Evolutionary conservation across 2,888 invertebrate species (phyloP).

Genomic region (Clistopyga incitator): DNA sequence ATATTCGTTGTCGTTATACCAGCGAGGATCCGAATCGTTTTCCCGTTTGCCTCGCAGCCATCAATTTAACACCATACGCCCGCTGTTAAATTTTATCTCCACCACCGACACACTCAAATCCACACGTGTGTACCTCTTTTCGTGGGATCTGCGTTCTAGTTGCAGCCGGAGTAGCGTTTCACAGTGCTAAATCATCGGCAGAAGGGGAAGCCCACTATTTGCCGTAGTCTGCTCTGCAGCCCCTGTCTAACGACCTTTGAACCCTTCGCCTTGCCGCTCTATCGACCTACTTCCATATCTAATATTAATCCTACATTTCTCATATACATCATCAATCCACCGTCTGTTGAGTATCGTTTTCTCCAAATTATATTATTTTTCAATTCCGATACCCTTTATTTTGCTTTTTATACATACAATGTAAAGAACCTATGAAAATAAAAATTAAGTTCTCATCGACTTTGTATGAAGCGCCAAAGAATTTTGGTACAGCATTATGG

Average conservation of each 20-base stretch:
- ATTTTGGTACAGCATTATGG: no score
- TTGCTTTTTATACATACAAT: no score
- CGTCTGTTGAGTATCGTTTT: no score
- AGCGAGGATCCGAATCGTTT: conserved; percentile 71
- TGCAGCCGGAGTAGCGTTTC: conserved; percentile 52
- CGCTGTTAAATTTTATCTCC: conserved; percentile 73
- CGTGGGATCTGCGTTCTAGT: conserved; percentile 37
- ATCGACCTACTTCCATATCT: conserved; percentile 20
- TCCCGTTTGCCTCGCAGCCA: conserved; percentile 70
- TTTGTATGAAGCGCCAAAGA: no score
- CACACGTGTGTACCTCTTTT: conserved; percentile 31
- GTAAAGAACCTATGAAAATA: no score
- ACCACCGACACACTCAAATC: conserved; percentile 55
- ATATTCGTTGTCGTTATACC: conserved; percentile 69
- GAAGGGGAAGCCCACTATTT: conserved; percentile 61
- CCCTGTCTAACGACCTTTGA: conserved; percentile 41
- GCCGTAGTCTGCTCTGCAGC: conserved; percentile 14
- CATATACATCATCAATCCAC: background rate
- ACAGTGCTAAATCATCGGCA: conserved; percentile 62
- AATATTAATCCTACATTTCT: conserved; percentile 24
- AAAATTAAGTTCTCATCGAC: no score
- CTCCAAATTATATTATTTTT: background rate
- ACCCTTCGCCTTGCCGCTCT: conserved; percentile 31
- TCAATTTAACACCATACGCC: conserved; percentile 71
- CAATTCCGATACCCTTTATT: background rate